Evolutionary conservation across 2,113 vertebrate genomes (phyloP), one percentile per base, ranked within the genome.

Genomic region (Callionymus lyra): DNA sequence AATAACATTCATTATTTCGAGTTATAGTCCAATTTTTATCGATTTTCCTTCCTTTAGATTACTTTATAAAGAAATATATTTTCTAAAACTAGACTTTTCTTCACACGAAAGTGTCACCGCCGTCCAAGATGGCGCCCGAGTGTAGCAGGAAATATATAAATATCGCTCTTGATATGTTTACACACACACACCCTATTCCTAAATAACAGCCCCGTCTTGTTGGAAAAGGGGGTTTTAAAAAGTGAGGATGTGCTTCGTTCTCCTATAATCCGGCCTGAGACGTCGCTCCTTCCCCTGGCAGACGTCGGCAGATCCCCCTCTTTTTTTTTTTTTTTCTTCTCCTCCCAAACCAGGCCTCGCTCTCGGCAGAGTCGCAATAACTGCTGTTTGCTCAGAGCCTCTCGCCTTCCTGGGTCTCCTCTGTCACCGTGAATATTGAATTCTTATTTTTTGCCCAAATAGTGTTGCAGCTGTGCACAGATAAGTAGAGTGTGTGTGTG

Each of bases 201-300:
- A 82, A 84, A 85, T 82, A 80, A 82, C 78, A 82, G 74, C 68
- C 74, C 68, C 70, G 76, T 79, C 77, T 78, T 58, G 70, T 76
- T 77, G 68, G 76, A 82, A 79, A 80, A 59, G 60, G 72, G 71
- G 65, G 66, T 84, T 84, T 82, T 77, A 83, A 82, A 27, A 27
- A 27, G 67, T 56, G 72, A 76, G 71, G 66, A 79, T 70, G 81
- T 76, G 73, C 74, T 54, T 54, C 50, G 39, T 74, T 77, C 74
- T 72, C 57, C 64, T 81, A 65, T 84, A 87, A 85, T 81, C 84
- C 81, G 74, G 71, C 65, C 62, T n/a, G 78, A 84, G 82, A 82
- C 84, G 71, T 69, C 59, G 71, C 76, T 81, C 55, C 70, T 77
- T 84, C 78, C 84, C 74, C 72, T 79, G 80, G 82, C 82, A 85